phyloP scores from a whole-genome alignment of 2,797 vertebrate species.

The Sebastes taczanowskii region DNA sequence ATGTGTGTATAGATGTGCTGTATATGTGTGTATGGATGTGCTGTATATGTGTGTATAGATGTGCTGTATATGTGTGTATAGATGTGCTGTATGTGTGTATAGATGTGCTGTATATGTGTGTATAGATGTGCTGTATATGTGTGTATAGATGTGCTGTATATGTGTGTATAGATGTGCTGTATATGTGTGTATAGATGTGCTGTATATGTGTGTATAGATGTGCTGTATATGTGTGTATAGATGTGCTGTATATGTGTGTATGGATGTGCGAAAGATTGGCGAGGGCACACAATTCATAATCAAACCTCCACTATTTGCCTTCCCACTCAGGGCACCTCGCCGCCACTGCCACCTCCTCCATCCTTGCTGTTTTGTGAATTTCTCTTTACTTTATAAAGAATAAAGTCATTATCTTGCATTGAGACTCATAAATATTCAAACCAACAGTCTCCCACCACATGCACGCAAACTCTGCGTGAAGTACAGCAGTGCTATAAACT shows the following conservation, averaged over 20 bases:
- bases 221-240: too few species aligned
- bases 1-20: too few species aligned
- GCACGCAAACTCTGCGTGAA: constrained; percentile 15
- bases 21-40: too few species aligned
- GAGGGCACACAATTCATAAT: constrained; percentile 56
- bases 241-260: background rate
- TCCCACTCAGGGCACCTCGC: constrained; percentile 65
- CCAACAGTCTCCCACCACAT: constrained; percentile 54
- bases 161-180: too few species aligned
- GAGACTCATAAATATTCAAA: constrained; percentile 34
- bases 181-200: too few species aligned
- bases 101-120: too few species aligned
- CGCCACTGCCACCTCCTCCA: constrained; percentile 57
- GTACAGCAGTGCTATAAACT: background rate
- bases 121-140: too few species aligned
- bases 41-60: too few species aligned
- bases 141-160: too few species aligned
- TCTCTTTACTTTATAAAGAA: constrained; percentile 57
- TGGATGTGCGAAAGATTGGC: constrained; percentile 35
- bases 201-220: too few species aligned
- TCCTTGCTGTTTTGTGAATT: constrained; percentile 45
- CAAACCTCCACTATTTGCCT: constrained; percentile 67
- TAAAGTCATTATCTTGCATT: constrained; percentile 50
- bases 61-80: too few species aligned
- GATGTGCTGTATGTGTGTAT: too few species aligned